Percentiles rank a stretch among this genome's conserved stretches.
Evolutionary conservation across 2,113 vertebrate genomes (phyloP).

Genomic region (Megaceryle maxima): DNA sequence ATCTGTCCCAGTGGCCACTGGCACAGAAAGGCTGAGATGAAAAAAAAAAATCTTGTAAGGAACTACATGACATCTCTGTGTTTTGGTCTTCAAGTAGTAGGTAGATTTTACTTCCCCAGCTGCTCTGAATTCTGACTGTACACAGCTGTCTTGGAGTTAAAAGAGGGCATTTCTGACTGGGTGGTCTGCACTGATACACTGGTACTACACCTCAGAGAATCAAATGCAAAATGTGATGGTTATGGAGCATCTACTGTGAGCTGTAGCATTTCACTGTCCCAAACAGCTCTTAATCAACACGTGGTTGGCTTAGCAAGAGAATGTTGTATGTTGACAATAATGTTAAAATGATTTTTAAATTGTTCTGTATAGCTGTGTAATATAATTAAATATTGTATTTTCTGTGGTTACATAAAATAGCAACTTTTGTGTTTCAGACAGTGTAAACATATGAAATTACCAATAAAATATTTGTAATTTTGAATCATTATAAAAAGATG

Average conservation of each 20-base stretch:
- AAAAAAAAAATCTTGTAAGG: background rate
- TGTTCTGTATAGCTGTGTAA: slow-evolving; percentile 60
- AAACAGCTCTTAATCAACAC: background rate
- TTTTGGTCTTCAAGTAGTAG: background rate
- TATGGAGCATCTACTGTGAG: background rate
- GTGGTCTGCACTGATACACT: background rate
- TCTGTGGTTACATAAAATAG: slow-evolving; percentile 47
- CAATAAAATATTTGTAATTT: slow-evolving; percentile 72
- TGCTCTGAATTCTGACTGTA: background rate
- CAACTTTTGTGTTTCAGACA: slow-evolving; percentile 23
- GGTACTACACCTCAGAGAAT: background rate
- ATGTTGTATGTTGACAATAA: slow-evolving; percentile 12
- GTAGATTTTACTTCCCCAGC: background rate
- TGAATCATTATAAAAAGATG: background rate
- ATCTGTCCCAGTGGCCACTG: background rate
- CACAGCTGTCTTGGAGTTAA: background rate
- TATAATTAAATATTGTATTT: slow-evolving; percentile 61
- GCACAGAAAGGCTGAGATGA: background rate
- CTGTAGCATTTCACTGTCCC: background rate
- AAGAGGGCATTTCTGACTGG: background rate
- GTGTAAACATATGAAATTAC: slow-evolving; percentile 55
- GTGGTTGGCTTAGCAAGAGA: slow-evolving; percentile 4
- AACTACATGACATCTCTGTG: background rate
- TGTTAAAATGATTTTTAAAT: background rate
- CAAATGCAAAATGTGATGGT: background rate